Conservation (phyloP, 2,888 invertebrate genomes). For the Dione juno region DNA sequence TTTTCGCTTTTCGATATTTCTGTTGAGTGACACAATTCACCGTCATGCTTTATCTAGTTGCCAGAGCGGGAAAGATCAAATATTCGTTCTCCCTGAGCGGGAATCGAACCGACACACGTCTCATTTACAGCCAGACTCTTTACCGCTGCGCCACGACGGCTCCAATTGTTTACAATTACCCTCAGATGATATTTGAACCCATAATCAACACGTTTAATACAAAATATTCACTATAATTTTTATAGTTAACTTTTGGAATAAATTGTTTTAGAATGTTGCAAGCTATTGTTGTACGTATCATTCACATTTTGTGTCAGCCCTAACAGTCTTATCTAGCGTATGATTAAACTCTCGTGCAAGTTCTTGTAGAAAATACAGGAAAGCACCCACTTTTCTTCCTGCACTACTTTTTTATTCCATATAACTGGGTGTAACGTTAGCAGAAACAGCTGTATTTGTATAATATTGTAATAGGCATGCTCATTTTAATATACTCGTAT, state of each 20-base stretch:
- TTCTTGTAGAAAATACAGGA: slow-evolving; percentile 70
- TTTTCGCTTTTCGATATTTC: no score
- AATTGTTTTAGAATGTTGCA: background rate
- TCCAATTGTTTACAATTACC: no score
- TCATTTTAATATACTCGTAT: background rate
- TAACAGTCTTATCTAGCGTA: slow-evolving; percentile 66
- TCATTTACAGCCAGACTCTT: no score
- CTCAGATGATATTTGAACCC: background rate
- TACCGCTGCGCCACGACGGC: no score
- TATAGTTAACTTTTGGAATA: background rate
- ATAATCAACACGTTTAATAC: background rate
- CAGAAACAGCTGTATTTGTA: slow-evolving; percentile 36
- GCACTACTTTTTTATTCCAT: slow-evolving; percentile 69
- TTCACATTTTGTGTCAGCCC: slow-evolving; percentile 53
- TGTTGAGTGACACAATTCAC: no score
- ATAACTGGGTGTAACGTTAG: slow-evolving; percentile 56
- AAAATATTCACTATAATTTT: background rate
- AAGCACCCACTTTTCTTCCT: slow-evolving; percentile 67
- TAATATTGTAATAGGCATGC: background rate
- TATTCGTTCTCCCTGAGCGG: no score
- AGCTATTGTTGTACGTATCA: slow-evolving; percentile 9
- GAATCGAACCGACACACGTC: no score
- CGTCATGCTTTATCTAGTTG: no score
- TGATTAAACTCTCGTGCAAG: slow-evolving; percentile 73
- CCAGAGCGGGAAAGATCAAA: no score